phyloP scores from a whole-genome alignment of 2,888 invertebrate species.

The Eubasilissa splendida region DNA sequence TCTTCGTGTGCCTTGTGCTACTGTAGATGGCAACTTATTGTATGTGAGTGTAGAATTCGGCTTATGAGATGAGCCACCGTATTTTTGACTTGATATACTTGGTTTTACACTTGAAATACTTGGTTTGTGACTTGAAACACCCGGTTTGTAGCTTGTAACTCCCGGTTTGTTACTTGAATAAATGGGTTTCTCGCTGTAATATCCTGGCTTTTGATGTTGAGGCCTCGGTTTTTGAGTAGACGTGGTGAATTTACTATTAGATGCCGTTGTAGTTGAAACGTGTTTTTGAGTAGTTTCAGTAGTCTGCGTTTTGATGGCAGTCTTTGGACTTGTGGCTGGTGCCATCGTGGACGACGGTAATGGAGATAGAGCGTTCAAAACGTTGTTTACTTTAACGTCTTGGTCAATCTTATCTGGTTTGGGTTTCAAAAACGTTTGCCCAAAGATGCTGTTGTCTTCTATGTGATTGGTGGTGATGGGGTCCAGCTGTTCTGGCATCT shows the following conservation, averaged over 20 bases:
- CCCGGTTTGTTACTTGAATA: constrained; percentile 30
- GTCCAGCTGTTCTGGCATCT: constrained; percentile 75
- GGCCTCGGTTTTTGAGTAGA: constrained; percentile 30
- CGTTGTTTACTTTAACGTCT: constrained; percentile 57
- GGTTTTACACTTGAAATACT: constrained; percentile 35
- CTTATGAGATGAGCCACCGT: constrained; percentile 30
- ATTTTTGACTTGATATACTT: constrained; percentile 28
- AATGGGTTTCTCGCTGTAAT: constrained; percentile 10
- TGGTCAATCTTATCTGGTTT: constrained; percentile 25
- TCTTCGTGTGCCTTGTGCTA: constrained; percentile 30
- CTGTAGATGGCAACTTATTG: constrained; percentile 15
- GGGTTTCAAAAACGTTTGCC: constrained; percentile 60
- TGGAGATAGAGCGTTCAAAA: constrained; percentile 60
- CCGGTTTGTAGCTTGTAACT: constrained; percentile 16
- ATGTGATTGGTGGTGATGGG: constrained; percentile 76
- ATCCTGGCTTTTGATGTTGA: constrained; percentile 15
- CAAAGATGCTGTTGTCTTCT: constrained; percentile 75
- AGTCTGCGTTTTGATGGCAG: not conserved
- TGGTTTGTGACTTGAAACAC: constrained; percentile 35
- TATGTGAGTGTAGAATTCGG: constrained; percentile 16
- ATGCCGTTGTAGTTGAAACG: not conserved
- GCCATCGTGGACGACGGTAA: constrained; percentile 9
- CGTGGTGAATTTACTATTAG: constrained; percentile 18
- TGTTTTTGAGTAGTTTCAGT: constrained; percentile 1
- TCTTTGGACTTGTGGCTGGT: constrained; percentile 28